Conservation (phyloP, 2,797 vertebrate species). For the Rhinophrynus dorsalis region DNA sequence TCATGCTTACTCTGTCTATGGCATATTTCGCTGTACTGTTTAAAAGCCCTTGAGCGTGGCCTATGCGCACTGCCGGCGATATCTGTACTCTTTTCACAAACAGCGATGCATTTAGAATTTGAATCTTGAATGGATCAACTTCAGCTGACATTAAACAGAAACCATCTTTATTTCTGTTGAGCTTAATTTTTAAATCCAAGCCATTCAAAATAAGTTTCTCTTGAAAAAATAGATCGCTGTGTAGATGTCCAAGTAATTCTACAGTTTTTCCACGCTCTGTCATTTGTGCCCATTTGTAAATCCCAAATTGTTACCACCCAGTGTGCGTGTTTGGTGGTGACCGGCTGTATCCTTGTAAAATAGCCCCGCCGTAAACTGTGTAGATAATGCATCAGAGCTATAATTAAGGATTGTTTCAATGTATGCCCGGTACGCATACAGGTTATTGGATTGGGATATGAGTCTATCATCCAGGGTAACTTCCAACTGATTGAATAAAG, state of each 20-base stretch:
- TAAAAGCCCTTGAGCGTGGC: neutral
- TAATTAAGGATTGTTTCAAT: conserved; percentile 13
- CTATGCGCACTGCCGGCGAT: neutral
- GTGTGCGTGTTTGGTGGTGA: neutral
- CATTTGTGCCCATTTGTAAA: neutral
- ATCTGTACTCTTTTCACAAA: conserved; percentile 1
- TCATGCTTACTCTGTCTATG: neutral
- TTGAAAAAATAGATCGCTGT: neutral
- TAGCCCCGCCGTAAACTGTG: neutral
- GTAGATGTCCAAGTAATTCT: neutral
- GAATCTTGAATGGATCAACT: neutral
- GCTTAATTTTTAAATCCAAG: neutral
- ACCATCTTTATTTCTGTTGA: conserved; percentile 16
- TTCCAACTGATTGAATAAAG: no score
- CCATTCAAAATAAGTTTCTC: neutral
- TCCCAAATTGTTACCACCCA: neutral
- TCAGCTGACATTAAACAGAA: no score
- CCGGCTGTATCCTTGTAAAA: conserved; percentile 10
- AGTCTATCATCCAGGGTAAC: no score
- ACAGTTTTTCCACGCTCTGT: neutral
- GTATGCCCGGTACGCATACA: conserved; percentile 3
- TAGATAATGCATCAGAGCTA: neutral
- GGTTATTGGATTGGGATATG: no score
- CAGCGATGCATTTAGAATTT: neutral
- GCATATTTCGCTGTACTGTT: neutral